phyloP scores from a whole-genome alignment of 2,113 vertebrate species.

The Cavia aperea region DNA sequence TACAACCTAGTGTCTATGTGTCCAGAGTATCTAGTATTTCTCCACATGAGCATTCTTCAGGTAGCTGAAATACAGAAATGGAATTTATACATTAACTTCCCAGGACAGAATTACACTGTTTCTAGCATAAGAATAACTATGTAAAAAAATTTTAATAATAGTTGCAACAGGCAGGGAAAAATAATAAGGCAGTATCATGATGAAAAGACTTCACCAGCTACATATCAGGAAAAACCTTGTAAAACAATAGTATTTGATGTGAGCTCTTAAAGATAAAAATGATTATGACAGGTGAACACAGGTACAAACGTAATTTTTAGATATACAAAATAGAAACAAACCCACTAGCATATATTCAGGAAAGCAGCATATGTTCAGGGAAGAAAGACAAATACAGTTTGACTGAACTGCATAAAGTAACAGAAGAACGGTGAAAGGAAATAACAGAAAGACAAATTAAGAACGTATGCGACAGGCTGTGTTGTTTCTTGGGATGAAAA shows the following conservation, averaged over 20 bases:
- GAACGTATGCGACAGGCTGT: background rate
- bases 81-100: conserved; percentile 1
- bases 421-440: conserved; percentile 9
- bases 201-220: background rate
- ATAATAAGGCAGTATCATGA: background rate
- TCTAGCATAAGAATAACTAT: conserved; percentile 39
- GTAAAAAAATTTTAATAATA: conserved; percentile 22
- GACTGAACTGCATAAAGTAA: background rate
- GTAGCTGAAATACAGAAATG: conserved; percentile 1
- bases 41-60: background rate
- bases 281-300: background rate
- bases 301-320: background rate
- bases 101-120: background rate
- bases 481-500: conserved; percentile 12
- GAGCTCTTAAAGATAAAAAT: background rate
- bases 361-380: background rate
- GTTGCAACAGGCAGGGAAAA: background rate
- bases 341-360: background rate
- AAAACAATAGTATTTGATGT: background rate
- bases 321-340: background rate
- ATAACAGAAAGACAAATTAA: background rate
- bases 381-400: background rate
- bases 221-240: background rate
- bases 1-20: background rate
- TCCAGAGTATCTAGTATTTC: background rate